Percentiles rank a stretch among this genome's conserved stretches.
phyloP scores from a whole-genome alignment of 2,113 vertebrate genomes.

The Atlantisia rogersi region DNA sequence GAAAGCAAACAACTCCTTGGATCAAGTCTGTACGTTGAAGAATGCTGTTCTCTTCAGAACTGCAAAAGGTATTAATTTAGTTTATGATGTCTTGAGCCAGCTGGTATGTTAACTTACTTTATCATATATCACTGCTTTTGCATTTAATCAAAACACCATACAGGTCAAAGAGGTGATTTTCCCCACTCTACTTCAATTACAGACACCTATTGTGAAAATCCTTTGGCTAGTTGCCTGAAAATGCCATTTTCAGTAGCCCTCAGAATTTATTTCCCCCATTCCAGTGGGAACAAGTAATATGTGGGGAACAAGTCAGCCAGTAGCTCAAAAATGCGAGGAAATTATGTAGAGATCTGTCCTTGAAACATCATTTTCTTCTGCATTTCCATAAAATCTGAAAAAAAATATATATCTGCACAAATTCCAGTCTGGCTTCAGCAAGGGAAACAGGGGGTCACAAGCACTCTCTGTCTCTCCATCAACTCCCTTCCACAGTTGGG shows the following conservation, averaged over 20 bases:
- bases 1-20: neutral
- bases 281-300: neutral
- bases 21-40: neutral
- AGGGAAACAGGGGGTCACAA: neutral
- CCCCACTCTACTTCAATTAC: neutral
- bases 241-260: neutral
- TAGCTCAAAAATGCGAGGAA: neutral
- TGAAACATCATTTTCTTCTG: neutral
- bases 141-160: neutral
- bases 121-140: neutral
- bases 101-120: neutral
- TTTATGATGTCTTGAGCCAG: neutral
- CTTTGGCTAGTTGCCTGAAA: neutral
- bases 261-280: neutral
- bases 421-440: neutral
- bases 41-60: neutral
- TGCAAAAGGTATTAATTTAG: neutral
- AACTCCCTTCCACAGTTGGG: fast-evolving
- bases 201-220: neutral
- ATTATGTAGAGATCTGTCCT: neutral
- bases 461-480: neutral
- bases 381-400: neutral
- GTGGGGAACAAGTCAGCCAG: neutral
- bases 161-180: neutral
- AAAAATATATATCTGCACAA: neutral